A percentile compares a stretch with the other conserved stretches of the same genome.
Evolutionary conservation across 2,797 vertebrate genomes (phyloP).

Genomic region (Alauda arvensis): DNA sequence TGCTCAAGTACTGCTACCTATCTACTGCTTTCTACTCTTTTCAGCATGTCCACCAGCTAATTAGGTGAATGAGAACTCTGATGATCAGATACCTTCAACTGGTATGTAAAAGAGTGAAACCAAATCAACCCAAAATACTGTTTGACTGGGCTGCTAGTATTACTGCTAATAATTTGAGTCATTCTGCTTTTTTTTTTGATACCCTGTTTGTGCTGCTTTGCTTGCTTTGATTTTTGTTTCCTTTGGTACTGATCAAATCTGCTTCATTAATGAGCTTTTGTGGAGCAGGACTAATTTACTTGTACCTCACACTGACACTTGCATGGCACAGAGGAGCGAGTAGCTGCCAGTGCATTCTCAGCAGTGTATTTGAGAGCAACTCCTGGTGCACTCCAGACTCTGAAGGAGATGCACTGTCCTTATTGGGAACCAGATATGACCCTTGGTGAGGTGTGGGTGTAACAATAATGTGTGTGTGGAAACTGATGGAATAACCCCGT

Average conservation of each 20-base stretch:
- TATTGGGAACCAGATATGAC: neutral
- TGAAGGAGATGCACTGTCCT: neutral
- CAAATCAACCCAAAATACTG: conserved; percentile 48
- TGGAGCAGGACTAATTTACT: neutral
- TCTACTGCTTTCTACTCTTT: conserved; percentile 79
- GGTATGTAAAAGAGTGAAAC: conserved; percentile 75
- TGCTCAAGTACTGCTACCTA: conserved; percentile 72
- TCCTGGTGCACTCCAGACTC: neutral
- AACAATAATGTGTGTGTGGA: neutral
- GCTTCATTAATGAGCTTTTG: neutral
- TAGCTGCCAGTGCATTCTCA: neutral
- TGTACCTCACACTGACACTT: neutral
- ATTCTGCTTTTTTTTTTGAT: conserved; percentile 29
- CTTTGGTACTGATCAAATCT: neutral
- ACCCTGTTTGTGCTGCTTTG: conserved; percentile 38
- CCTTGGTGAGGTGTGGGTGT: neutral
- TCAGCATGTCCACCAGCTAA: conserved; percentile 77
- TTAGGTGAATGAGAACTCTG: conserved; percentile 73
- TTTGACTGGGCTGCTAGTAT: conserved; percentile 38
- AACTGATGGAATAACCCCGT: neutral
- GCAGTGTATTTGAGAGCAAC: neutral
- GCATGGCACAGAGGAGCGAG: neutral
- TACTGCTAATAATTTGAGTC: conserved; percentile 1
- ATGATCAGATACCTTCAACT: conserved; percentile 73
- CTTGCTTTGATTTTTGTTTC: conserved; percentile 39